phyloP scores from a whole-genome alignment of 2,797 vertebrate species.

The Alosa sapidissima region DNA sequence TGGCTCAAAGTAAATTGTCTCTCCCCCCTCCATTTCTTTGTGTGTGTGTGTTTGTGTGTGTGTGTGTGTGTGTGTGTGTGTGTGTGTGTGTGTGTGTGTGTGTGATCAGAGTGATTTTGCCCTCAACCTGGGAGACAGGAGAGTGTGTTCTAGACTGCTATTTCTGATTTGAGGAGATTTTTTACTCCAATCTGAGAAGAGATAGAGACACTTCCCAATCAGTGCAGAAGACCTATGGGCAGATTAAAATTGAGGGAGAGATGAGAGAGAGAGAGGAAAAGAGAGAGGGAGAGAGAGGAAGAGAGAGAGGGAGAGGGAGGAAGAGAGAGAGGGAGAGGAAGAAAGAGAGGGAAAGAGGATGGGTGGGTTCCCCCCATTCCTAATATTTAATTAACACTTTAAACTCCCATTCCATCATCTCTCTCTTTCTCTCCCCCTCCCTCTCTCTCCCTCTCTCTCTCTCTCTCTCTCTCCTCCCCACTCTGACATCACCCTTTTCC shows the following conservation, averaged over 20 bases:
- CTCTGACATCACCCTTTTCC: background rate
- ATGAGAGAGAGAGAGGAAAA: constrained; percentile 27
- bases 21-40: background rate
- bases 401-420: background rate
- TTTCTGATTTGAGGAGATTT: constrained; percentile 2
- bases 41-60: constrained; percentile 10
- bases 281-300: constrained; percentile 33
- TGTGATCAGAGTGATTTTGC: background rate
- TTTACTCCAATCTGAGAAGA: background rate
- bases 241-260: constrained; percentile 25
- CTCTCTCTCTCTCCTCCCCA: background rate
- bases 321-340: background rate
- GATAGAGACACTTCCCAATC: background rate
- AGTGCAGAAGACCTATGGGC: background rate
- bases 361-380: background rate
- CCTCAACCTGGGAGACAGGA: background rate
- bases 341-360: background rate
- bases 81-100: background rate
- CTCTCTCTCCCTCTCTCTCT: background rate
- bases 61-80: constrained; percentile 10
- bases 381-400: background rate
- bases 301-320: constrained; percentile 28
- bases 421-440: background rate
- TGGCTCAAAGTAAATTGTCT: constrained; percentile 10
- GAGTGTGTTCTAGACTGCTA: background rate